Conservation (phyloP, 2,888 invertebrate genomes). For the Beris morrisii region DNA sequence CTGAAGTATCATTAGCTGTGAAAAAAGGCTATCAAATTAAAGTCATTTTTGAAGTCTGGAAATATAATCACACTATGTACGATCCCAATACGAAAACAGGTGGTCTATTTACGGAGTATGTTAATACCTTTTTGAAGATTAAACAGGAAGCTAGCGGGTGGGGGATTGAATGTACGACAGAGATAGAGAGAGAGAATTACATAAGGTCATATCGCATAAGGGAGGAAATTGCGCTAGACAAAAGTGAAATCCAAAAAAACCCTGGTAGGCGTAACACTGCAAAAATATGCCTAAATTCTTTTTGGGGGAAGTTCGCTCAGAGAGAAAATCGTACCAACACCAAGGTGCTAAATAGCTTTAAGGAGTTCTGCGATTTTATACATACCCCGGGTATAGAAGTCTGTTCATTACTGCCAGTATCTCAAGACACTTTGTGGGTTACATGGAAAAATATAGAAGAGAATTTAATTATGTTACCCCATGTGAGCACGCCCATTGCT, state of each 20-base stretch:
- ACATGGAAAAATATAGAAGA: slow-evolving; percentile 11
- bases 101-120: neutral
- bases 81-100: slow-evolving; percentile 1
- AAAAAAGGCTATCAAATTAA: too few relatives aligned
- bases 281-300: too few relatives aligned
- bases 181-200: neutral
- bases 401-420: too few relatives aligned
- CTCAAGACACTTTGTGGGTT: neutral
- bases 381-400: neutral
- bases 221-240: too few relatives aligned
- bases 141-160: neutral
- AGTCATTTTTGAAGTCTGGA: too few relatives aligned
- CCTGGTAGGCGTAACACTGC: too few relatives aligned
- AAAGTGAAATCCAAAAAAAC: too few relatives aligned
- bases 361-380: slow-evolving; percentile 3
- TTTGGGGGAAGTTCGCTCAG: too few relatives aligned
- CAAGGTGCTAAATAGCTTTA: neutral
- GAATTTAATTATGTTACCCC: too few relatives aligned
- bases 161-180: neutral
- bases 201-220: neutral
- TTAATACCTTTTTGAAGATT: slow-evolving; percentile 4
- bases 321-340: slow-evolving; percentile 1
- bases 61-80: slow-evolving; percentile 1
- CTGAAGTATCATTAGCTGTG: too few relatives aligned
- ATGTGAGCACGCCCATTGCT: too few relatives aligned